Evolutionary conservation across 2,113 vertebrate genomes (phyloP), one percentile per base, ranked within the genome.

Genomic region (Dicerorhinus sumatrensis): DNA sequence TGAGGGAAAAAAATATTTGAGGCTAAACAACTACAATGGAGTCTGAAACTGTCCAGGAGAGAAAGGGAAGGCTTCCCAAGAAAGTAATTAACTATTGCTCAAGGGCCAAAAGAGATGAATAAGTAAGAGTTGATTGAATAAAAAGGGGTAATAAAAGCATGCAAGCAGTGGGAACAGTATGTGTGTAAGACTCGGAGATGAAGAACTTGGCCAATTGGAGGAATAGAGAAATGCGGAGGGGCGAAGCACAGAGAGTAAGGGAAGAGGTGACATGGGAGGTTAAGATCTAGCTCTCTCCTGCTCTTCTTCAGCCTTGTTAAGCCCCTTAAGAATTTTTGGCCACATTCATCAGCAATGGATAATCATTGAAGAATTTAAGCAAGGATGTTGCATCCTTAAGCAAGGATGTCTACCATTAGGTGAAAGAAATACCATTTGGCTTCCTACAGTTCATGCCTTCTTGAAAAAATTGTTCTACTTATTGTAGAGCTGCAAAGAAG

Each of bases 191-290:
- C n/a, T 62, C 33, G 2, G 14, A 39, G 51, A 42, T 65, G 18
- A 14, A 42, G 82, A 48, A 48, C 25, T 23, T 20, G 46, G 14
- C 31, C 3, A 3, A 1, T 12, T 70, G 31, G 65, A 86, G 73
- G 62, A 60, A 58, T 0, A 33, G 31, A 62, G 27, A 84, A 25
- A 31, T 77, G 11, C 6, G 42, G 46, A 60, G 48, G 2, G 29
- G 3, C 11, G 25, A 46, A 27, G 11, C 9, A 20, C 1, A 8
- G 27, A n/a, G 13, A 16, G 2, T 25, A 48, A 29, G 5, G 10
- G 9, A 6, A 11, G 20, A 65, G 13, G 7, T n/a, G 25, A 5
- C 18, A 20, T 0, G 2, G 14, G 2, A 11, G 2, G 20, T 72
- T 33, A 29, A 36, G n/a, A 3, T 33, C 16, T 3, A 42, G 21